A percentile compares a stretch with the other conserved stretches of the same genome.
Conservation (phyloP, 2,797 vertebrate genomes). For the Chloroceryle amazona region DNA sequence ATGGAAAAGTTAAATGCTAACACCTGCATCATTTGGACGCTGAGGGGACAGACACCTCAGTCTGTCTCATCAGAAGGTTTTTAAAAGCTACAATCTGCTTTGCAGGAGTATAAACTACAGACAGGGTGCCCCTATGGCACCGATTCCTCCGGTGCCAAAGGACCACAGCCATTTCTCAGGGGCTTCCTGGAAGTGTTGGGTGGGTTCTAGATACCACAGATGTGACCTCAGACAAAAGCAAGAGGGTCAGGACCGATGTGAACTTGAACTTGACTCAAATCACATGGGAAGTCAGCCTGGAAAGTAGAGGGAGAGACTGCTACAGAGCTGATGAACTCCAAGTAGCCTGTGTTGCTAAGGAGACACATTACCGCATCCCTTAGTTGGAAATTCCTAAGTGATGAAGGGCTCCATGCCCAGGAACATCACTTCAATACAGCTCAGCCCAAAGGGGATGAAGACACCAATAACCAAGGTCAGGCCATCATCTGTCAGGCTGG, state of each 20-base stretch:
- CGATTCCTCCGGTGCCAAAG: background rate
- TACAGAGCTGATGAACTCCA: background rate
- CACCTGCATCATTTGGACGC: background rate
- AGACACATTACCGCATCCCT: background rate
- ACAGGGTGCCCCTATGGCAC: background rate
- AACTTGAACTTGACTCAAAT: background rate
- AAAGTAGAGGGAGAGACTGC: background rate
- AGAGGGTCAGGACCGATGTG: background rate
- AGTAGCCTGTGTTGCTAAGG: constrained; percentile 39
- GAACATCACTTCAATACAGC: background rate
- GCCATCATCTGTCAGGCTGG: background rate
- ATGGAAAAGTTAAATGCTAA: background rate
- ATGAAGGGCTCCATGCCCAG: background rate
- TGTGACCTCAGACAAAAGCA: background rate
- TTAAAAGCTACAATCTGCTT: background rate
- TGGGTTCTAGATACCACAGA: background rate
- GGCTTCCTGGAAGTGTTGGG: background rate
- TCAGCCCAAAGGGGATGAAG: background rate
- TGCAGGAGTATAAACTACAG: background rate
- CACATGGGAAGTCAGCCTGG: background rate
- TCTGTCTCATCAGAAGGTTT: background rate
- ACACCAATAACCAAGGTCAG: background rate
- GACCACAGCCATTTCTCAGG: background rate
- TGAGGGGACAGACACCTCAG: background rate
- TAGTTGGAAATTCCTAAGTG: background rate